Evolutionary conservation across 2,113 vertebrate genomes (phyloP).

Genomic region (Benitochromis conjunctus): DNA sequence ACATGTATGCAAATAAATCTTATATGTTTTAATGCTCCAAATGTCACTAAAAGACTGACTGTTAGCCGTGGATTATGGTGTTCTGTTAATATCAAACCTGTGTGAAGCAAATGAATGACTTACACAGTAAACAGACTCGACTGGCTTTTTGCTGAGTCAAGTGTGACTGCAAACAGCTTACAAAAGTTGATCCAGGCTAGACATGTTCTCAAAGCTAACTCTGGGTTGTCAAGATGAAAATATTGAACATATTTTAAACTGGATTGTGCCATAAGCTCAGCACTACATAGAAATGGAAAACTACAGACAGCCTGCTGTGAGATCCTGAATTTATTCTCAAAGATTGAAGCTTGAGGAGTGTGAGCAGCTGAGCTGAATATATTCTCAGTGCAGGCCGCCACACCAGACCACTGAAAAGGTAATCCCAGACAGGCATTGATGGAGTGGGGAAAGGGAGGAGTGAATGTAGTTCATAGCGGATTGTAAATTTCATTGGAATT

Average conservation of each 20-base stretch:
- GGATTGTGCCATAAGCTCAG: background rate
- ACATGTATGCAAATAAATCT: background rate
- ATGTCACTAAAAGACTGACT: background rate
- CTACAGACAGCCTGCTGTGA: background rate
- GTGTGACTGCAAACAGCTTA: background rate
- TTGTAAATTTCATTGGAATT: background rate
- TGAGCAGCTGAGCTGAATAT: background rate
- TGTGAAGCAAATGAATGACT: background rate
- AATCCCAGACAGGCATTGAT: background rate
- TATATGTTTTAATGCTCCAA: background rate
- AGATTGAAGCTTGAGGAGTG: background rate
- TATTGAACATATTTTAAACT: background rate
- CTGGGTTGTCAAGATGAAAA: background rate
- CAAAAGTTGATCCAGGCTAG: background rate
- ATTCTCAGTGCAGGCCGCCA: slow-evolving; percentile 20
- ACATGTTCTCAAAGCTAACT: background rate
- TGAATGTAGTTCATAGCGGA: background rate
- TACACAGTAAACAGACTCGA: background rate
- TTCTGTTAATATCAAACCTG: background rate
- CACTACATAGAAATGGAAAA: background rate
- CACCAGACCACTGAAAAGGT: background rate
- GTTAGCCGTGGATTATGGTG: too few relatives aligned
- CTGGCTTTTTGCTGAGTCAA: background rate
- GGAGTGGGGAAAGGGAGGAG: background rate
- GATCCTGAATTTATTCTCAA: background rate